Conservation (phyloP, 2,888 invertebrate species). For the Ceraclea dissimilis region DNA sequence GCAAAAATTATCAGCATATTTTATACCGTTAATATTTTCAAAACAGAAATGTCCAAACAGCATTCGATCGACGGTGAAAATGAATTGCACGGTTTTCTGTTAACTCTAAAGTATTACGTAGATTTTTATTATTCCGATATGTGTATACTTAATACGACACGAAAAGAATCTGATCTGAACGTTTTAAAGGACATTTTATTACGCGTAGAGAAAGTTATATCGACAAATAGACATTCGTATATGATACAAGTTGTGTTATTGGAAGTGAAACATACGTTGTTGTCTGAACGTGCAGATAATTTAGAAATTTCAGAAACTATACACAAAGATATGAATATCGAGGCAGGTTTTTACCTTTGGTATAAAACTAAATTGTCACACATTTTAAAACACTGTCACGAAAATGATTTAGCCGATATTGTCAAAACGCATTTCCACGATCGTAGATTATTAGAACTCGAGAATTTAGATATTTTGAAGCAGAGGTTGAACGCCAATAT, state of each 20-base stretch:
- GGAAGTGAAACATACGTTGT: slow-evolving; percentile 14
- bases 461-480: slow-evolving; percentile 9
- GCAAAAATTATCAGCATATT: slow-evolving; percentile 36
- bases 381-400: slow-evolving; percentile 11
- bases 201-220: slow-evolving; percentile 5
- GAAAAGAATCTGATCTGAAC: neutral
- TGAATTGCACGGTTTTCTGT: slow-evolving; percentile 21
- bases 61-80: slow-evolving; percentile 10
- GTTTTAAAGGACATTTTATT: neutral
- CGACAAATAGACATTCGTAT: slow-evolving; percentile 15
- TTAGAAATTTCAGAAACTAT: too few relatives aligned
- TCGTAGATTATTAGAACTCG: slow-evolving; percentile 4
- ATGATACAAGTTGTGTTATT: slow-evolving; percentile 15
- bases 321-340: neutral
- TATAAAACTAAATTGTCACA: slow-evolving; percentile 6
- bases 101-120: slow-evolving; percentile 14
- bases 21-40: neutral
- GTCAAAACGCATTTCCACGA: slow-evolving; percentile 8
- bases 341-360: slow-evolving; percentile 18
- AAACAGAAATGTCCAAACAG: neutral
- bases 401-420: slow-evolving; percentile 7
- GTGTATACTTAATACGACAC: slow-evolving; percentile 4
- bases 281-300: neutral
- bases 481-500: neutral
- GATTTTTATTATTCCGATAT: slow-evolving; percentile 15